Conservation (phyloP, 2,113 vertebrate genomes). For the Formicarius rufipectus region DNA sequence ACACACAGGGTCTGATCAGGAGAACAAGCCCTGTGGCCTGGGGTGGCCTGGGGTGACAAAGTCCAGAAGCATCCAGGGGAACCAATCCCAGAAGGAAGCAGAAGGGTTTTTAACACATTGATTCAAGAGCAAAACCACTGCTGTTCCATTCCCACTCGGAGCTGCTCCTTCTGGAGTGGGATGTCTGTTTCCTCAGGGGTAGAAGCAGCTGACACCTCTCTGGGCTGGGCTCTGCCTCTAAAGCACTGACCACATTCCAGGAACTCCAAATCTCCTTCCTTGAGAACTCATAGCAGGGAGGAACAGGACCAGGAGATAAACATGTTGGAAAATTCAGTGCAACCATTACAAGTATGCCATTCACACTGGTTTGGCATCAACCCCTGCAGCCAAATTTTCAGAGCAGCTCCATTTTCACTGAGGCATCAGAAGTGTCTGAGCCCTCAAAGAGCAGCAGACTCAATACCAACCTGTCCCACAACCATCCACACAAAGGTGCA, state of each 20-base stretch:
- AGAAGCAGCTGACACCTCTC: not conserved
- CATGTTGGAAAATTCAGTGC: not conserved
- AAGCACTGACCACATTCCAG: not conserved
- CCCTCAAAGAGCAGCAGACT: not conserved
- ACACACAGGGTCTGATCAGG: rapidly evolving
- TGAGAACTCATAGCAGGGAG: not conserved
- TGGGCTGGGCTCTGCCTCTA: not conserved
- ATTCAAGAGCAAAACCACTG: not conserved
- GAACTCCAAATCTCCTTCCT: not conserved
- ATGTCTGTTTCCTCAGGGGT: rapidly evolving
- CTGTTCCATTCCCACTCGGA: rapidly evolving
- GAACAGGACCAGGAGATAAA: not conserved
- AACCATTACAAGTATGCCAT: rapidly evolving
- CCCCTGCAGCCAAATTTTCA: not conserved
- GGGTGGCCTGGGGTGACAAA: no score
- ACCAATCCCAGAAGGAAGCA: not conserved
- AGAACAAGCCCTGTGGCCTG: not conserved
- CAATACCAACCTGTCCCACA: rapidly evolving
- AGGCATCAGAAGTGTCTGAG: not conserved
- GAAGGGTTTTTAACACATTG: rapidly evolving
- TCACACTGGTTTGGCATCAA: not conserved
- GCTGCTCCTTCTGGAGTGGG: not conserved
- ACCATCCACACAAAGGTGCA: no score
- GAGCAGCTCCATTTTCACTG: rapidly evolving
- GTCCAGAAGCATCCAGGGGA: not conserved